Evolutionary conservation across 2,797 vertebrate species (phyloP).

Genomic region (Myioborus miniatus): DNA sequence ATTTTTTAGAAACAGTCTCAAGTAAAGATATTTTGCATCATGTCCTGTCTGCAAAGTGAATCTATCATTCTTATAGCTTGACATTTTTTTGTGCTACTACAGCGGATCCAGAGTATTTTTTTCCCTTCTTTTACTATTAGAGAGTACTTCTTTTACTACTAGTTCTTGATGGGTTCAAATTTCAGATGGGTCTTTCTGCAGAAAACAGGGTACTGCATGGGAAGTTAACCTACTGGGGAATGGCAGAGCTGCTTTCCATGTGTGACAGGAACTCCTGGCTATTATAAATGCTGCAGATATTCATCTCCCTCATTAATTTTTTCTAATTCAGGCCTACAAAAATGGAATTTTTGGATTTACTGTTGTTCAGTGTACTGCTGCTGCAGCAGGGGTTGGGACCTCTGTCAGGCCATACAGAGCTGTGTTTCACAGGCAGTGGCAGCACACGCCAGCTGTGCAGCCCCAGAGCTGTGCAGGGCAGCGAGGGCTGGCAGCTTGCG

Average conservation of each 20-base stretch:
- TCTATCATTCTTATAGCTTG: neutral
- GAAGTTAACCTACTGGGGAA: neutral
- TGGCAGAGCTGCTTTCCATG: neutral
- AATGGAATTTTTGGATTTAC: neutral
- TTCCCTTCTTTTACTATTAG: neutral
- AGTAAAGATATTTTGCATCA: neutral
- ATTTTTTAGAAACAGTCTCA: neutral
- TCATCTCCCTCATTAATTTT: neutral
- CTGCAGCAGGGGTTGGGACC: neutral
- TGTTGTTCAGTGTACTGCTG: neutral
- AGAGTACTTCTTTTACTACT: neutral
- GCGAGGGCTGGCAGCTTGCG: neutral
- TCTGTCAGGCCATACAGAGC: neutral
- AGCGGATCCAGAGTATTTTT: neutral
- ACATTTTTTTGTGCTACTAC: neutral
- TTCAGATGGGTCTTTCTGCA: neutral
- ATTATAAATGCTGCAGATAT: neutral
- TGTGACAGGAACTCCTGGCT: neutral
- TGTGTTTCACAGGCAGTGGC: neutral
- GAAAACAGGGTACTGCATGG: neutral
- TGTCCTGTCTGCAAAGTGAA: neutral
- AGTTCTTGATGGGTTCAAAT: neutral
- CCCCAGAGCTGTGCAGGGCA: neutral
- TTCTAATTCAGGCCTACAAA: neutral
- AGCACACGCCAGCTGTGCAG: neutral